Evolutionary conservation across 2,888 invertebrate genomes (phyloP).

Genomic region (Thecocarcelia acutangulata): DNA sequence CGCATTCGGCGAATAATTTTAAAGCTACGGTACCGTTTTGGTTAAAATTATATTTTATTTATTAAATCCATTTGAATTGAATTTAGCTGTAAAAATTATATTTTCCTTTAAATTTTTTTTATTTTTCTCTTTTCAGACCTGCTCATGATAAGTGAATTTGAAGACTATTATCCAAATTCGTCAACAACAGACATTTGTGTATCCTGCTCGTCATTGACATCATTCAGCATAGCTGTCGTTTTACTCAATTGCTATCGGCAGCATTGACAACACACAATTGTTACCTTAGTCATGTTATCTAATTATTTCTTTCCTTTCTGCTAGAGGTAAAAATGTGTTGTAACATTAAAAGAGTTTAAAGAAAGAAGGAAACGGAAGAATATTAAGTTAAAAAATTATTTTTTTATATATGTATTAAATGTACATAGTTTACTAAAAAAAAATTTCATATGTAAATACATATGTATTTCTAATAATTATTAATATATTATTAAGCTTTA

Average conservation of each 20-base stretch:
- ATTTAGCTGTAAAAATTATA: neutral
- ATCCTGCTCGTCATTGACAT: conserved; percentile 23
- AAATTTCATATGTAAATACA: too few species aligned
- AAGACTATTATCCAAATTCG: conserved; percentile 65
- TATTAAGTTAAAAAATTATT: neutral
- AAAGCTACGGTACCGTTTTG: too few species aligned
- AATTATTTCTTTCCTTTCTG: neutral
- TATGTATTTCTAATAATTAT: too few species aligned
- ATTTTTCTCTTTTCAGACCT: conserved; percentile 49
- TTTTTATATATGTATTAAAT: neutral
- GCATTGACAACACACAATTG: conserved; percentile 56
- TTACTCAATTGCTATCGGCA: conserved; percentile 42
- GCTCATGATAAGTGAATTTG: conserved; percentile 61
- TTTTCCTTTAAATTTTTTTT: too few species aligned
- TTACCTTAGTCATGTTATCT: conserved; percentile 16
- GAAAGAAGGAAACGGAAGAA: neutral
- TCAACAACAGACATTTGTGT: conserved; percentile 23
- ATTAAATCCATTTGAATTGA: too few species aligned
- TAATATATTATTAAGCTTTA: too few species aligned
- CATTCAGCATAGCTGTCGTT: conserved; percentile 45
- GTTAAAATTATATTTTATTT: too few species aligned
- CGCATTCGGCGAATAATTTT: too few species aligned
- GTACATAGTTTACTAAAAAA: too few species aligned
- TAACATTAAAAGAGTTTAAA: neutral
- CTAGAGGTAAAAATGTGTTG: conserved; percentile 26